Percentiles rank a stretch among this genome's conserved stretches.
These are phyloP conservation scores for Dreissena polymorpha DNA, from an alignment of 1,140 invertebrate genomes.

Conservation along the genomic window DNA sequence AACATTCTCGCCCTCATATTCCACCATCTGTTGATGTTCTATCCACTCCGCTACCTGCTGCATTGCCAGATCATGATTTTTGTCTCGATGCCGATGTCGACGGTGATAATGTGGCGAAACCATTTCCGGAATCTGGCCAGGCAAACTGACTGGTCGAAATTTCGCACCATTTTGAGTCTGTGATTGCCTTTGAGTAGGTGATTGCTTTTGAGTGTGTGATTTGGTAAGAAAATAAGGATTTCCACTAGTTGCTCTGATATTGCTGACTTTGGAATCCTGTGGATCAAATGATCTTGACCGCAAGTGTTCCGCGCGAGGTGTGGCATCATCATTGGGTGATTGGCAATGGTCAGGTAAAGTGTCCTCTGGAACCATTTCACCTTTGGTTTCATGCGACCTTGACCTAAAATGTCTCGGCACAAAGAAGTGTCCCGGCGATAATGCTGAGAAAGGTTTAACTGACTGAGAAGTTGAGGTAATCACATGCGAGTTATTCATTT, in stretches of 20 bases:
- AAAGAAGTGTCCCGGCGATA: slow-evolving; percentile 36
- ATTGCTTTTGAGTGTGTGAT: not conserved
- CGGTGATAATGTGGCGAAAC: slow-evolving; percentile 82
- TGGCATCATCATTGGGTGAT: slow-evolving; percentile 32
- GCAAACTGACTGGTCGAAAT: slow-evolving; percentile 71
- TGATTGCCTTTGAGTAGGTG: slow-evolving; percentile 3
- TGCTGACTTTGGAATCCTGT: slow-evolving; percentile 62
- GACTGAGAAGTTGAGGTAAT: slow-evolving; percentile 44
- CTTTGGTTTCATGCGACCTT: slow-evolving; percentile 67
- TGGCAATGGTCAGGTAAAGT: slow-evolving; percentile 58
- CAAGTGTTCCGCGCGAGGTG: slow-evolving; percentile 63
- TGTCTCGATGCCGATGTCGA: slow-evolving; percentile 84
- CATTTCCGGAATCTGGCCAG: slow-evolving; percentile 68
- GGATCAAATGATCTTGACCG: slow-evolving; percentile 74
- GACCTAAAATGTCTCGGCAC: slow-evolving; percentile 62
- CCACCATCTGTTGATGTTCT: slow-evolving; percentile 76
- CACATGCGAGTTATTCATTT: slow-evolving; percentile 53
- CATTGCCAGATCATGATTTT: slow-evolving; percentile 87
- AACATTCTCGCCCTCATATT: slow-evolving; percentile 66
- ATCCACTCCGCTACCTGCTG: slow-evolving; percentile 82
- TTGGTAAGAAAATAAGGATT: slow-evolving; percentile 34
- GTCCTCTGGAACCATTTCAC: slow-evolving; percentile 65
- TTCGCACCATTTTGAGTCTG: slow-evolving; percentile 59
- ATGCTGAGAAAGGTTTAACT: slow-evolving; percentile 48
- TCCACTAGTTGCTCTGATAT: slow-evolving; percentile 52